Conservation (phyloP, 2,113 vertebrate species). For the Acrocephalus arundinaceus region DNA sequence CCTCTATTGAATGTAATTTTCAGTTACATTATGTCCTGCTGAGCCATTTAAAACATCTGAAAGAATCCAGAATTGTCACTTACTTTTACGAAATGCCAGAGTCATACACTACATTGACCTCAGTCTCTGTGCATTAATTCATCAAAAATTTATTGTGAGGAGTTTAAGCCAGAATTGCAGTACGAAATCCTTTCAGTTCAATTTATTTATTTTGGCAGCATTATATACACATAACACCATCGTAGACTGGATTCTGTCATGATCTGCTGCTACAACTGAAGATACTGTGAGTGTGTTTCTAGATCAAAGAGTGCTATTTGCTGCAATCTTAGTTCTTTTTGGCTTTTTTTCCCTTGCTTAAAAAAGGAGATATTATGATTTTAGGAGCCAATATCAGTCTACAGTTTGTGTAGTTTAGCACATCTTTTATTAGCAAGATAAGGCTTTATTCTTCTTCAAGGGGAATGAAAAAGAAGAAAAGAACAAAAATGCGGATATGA, state of each 20-base stretch:
- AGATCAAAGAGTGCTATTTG: neutral
- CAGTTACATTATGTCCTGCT: neutral
- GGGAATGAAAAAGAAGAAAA: neutral
- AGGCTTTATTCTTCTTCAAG: neutral
- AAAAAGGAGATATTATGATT: neutral
- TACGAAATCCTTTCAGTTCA: neutral
- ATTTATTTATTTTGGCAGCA: slow-evolving; percentile 1
- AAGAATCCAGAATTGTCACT: neutral
- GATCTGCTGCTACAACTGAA: neutral
- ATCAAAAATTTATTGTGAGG: slow-evolving; percentile 2
- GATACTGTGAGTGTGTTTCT: neutral
- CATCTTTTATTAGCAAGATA: neutral
- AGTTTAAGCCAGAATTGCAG: neutral
- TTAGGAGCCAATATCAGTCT: neutral
- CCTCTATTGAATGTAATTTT: neutral
- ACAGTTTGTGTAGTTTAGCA: neutral
- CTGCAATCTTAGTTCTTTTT: neutral
- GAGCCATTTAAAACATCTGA: neutral
- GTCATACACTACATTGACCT: neutral
- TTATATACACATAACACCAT: neutral
- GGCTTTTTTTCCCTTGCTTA: neutral
- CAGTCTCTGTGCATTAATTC: neutral
- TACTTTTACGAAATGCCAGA: neutral
- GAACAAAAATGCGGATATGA: neutral
- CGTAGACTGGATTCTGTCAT: neutral